These are phyloP conservation scores for Apis florea DNA, from an alignment of 1,140 invertebrate species.

Conservation along the genomic window DNA sequence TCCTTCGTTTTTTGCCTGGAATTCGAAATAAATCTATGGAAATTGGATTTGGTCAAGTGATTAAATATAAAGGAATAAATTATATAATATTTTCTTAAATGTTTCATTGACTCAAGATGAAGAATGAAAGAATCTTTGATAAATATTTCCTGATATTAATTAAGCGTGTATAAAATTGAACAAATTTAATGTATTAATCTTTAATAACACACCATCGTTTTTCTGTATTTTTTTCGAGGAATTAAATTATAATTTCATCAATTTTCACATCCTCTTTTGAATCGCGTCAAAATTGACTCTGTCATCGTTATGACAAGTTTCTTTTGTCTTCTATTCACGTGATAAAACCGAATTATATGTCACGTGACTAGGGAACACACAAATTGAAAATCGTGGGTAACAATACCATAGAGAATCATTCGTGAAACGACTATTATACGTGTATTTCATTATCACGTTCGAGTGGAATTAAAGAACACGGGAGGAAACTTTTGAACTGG, in stretches of 20 bases:
- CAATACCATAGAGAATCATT: background rate
- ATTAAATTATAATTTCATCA: background rate
- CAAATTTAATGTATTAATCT: background rate
- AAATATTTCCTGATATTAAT: too few relatives aligned
- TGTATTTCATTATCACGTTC: slow-evolving; percentile 40
- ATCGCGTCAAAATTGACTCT: background rate
- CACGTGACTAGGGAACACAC: slow-evolving; percentile 23
- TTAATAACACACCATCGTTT: background rate
- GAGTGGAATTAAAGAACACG: slow-evolving; percentile 5
- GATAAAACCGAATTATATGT: slow-evolving; percentile 7
- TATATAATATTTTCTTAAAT: too few relatives aligned
- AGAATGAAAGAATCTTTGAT: too few relatives aligned
- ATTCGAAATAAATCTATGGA: too few relatives aligned
- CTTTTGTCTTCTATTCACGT: slow-evolving; percentile 19
- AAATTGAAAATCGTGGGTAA: slow-evolving; percentile 22
- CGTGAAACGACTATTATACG: slow-evolving; percentile 31
- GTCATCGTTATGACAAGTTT: background rate
- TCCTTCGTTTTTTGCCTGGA: too few relatives aligned
- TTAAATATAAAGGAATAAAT: too few relatives aligned
- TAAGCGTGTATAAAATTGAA: background rate
- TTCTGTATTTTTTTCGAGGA: background rate
- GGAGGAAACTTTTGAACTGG: background rate
- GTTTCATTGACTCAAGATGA: too few relatives aligned
- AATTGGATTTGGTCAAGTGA: too few relatives aligned
- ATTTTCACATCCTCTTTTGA: background rate